Base-by-base conservation (phyloP, 2,113 vertebrate genomes). In the Poeciliopsis retropinna region DNA sequence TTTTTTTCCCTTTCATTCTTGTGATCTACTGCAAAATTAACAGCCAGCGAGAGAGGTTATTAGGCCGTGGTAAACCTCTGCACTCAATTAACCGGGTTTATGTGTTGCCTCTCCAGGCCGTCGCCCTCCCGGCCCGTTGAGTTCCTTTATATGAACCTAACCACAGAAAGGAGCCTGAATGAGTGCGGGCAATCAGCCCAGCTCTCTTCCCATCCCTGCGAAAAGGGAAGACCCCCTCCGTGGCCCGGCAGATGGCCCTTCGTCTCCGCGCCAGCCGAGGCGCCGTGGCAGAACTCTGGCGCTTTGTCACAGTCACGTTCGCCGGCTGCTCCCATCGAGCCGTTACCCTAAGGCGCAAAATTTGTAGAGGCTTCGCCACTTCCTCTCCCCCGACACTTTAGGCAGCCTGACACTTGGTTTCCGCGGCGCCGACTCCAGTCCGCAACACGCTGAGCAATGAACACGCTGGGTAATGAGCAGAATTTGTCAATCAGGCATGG, bases 301-400 rank as follows among this genome's bases (percentile, higher is more conserved):
- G 76, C 83, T 91, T 85, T 89, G 90, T 92, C 87, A 87, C 85
- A 75, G 86, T 85, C 85, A 75, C 81, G 76, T 87, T 89, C 76
- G 13, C 87, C 84, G 64, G 75, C 82, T 83, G 88, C 86, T 89
- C 81, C 76, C 73, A 31, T 73, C 0, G 72, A 27, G 47, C 51
- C 73, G 39, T 76, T 76, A 73, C 82, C 87, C 82, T 60, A 28
- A 80, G 75, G 79, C 79, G 14, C 66, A 17, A 51, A 83, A 73
- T 81, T 75, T 77, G 64, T 67, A 30, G 64, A 75, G 69, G 82
- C 86, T 77, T 75, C 63, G 10, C 75, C 67, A 64, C 84, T 79
- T 80, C 79, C 74, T 79, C 78, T 70, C 57, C 74, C 73, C 51
- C 63, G 44, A 85, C 71, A 65, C 85, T 81, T 83, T 3, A 64